A percentile compares a stretch with the other conserved stretches of the same genome.
Conservation (phyloP, 2,797 vertebrate genomes). For the Betta splendens region DNA sequence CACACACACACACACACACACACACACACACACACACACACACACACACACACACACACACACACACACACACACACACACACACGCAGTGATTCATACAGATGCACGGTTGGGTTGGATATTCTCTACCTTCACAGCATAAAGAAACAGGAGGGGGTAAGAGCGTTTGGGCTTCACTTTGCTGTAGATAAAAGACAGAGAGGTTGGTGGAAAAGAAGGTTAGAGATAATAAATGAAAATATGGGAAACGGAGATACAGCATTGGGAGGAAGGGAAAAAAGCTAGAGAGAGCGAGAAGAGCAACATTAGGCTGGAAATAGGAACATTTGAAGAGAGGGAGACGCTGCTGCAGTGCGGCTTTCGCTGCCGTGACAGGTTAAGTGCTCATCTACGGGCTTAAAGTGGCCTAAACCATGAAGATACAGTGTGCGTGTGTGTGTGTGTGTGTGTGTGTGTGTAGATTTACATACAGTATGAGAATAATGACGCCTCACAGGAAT, state of each 20-base stretch:
- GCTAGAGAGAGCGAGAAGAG: slow-evolving; percentile 21
- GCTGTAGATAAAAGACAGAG: slow-evolving; percentile 4
- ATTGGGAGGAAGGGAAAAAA: slow-evolving; percentile 71
- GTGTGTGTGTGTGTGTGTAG: slow-evolving; percentile 22
- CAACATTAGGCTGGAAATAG: slow-evolving; percentile 47
- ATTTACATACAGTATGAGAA: slow-evolving; percentile 45
- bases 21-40: slow-evolving; percentile 25
- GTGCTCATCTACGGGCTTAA: slow-evolving; percentile 41
- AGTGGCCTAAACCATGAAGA: slow-evolving; percentile 41
- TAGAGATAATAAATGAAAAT: slow-evolving; percentile 11
- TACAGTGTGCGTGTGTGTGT: slow-evolving; percentile 26
- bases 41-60: slow-evolving; percentile 29
- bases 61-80: slow-evolving; percentile 31
- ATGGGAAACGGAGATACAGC: slow-evolving; percentile 52
- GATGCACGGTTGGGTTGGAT: slow-evolving; percentile 37
- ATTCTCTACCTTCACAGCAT: slow-evolving; percentile 28
- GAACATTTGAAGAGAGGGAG: slow-evolving; percentile 25
- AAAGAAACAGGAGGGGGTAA: background rate
- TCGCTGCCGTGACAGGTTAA: slow-evolving; percentile 61
- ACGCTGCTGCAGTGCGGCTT: slow-evolving; percentile 78
- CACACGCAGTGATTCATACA: slow-evolving; percentile 42
- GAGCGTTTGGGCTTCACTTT: slow-evolving; percentile 6
- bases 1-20: no score
- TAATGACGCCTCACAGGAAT: slow-evolving; percentile 25
- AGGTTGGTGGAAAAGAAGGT: slow-evolving; percentile 11